Evolutionary conservation across 2,113 vertebrate species (phyloP).

Genomic region (Aphelocoma coerulescens): DNA sequence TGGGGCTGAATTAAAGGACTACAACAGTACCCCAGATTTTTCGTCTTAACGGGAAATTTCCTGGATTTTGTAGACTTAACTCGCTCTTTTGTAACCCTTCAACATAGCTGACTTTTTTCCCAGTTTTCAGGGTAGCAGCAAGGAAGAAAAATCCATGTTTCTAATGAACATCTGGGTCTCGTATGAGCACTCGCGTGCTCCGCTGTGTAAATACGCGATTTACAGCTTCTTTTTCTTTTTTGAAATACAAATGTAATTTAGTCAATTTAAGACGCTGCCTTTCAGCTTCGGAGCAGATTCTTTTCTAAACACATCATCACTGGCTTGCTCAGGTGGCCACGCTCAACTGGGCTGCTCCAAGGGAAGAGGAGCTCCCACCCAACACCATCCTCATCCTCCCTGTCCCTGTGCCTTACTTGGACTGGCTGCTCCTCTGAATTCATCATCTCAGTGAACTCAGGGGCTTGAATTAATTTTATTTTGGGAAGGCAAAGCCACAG

Average conservation of each 20-base stretch:
- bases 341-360: background rate
- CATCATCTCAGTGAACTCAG: accelerated
- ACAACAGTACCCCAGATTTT: background rate
- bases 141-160: background rate
- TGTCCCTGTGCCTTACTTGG: accelerated
- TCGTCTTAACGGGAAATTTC: conserved; percentile 16
- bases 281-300: background rate
- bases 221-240: background rate
- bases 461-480: background rate
- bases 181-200: conserved; percentile 9
- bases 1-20: background rate
- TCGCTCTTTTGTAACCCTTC: background rate
- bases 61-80: conserved; percentile 23
- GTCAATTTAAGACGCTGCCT: background rate
- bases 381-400: accelerated
- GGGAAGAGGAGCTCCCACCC: background rate
- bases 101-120: background rate
- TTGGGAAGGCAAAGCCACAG: background rate
- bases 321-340: background rate
- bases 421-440: background rate
- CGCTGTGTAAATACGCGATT: background rate
- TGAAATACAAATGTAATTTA: background rate
- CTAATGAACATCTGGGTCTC: conserved; percentile 43
- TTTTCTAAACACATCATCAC: background rate
- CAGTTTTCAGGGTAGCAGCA: background rate